phyloP scores from a whole-genome alignment of 2,113 vertebrate species.

The Podocnemis expansa region DNA sequence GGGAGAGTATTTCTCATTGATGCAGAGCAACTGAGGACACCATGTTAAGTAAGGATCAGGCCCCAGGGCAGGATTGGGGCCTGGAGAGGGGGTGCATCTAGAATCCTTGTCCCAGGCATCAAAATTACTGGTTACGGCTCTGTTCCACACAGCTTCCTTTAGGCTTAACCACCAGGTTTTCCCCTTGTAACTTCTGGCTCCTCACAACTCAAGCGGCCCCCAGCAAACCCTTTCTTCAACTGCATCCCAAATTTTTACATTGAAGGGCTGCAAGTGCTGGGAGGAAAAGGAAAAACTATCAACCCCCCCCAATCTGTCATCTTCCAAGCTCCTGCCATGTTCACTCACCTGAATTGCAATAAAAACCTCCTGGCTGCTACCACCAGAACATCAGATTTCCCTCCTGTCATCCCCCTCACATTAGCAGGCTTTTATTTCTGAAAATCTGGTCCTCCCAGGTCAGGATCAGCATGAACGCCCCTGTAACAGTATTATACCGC shows the following conservation, averaged over 20 bases:
- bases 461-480: background rate
- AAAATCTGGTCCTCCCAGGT: accelerated
- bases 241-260: background rate
- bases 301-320: background rate
- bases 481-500: accelerated
- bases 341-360: background rate
- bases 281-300: accelerated
- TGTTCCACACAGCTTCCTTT: accelerated
- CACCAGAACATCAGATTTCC: accelerated
- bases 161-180: background rate
- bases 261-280: accelerated
- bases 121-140: no score
- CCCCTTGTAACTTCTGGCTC: background rate
- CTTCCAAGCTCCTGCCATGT: background rate
- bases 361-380: background rate
- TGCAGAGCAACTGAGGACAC: no score
- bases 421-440: background rate
- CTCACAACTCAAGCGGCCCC: background rate
- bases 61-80: no score
- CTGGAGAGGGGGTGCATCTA: no score
- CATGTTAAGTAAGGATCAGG: no score
- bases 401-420: accelerated
- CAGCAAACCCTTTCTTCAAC: background rate
- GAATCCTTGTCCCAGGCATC: no score
- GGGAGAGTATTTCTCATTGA: no score